Evolutionary conservation across 2,113 vertebrate species (phyloP).

Genomic region (Polypterus senegalus): DNA sequence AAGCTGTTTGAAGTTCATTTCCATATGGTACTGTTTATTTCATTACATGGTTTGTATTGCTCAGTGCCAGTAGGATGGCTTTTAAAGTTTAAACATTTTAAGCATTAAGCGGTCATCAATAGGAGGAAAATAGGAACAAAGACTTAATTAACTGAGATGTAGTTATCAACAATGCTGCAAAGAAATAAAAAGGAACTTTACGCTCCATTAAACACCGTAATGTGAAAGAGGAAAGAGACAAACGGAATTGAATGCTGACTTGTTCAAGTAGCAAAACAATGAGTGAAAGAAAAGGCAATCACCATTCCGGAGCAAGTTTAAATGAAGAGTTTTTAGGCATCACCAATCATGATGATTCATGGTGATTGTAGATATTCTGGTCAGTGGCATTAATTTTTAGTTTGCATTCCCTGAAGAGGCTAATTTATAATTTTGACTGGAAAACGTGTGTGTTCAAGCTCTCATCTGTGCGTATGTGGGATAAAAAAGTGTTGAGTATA

Average conservation of each 20-base stretch:
- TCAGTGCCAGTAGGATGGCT: too few species aligned
- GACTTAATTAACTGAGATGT: conserved; percentile 33
- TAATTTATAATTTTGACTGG: background rate
- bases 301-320: conserved; percentile 20
- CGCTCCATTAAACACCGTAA: conserved; percentile 44
- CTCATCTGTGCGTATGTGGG: background rate
- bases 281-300: conserved; percentile 37
- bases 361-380: background rate
- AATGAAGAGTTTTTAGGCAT: conserved; percentile 1
- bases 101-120: conserved; percentile 17
- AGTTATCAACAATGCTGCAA: conserved; percentile 35
- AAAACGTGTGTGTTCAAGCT: too few species aligned
- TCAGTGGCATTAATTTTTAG: conserved; percentile 5
- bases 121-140: conserved; percentile 22
- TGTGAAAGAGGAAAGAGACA: conserved; percentile 32
- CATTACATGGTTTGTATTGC: too few species aligned
- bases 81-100: too few species aligned
- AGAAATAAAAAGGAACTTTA: conserved; percentile 28
- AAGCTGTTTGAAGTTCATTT: too few species aligned
- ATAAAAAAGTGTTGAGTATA: too few species aligned
- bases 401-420: conserved; percentile 3
- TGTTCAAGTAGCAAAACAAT: conserved; percentile 24
- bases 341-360: conserved; percentile 6
- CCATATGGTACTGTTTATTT: too few species aligned
- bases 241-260: conserved; percentile 27